Percentiles rank a stretch among this genome's conserved stretches.
These are phyloP conservation scores for Trisateles emortualis DNA, from an alignment of 2,888 invertebrate genomes.

Conservation along the genomic window DNA sequence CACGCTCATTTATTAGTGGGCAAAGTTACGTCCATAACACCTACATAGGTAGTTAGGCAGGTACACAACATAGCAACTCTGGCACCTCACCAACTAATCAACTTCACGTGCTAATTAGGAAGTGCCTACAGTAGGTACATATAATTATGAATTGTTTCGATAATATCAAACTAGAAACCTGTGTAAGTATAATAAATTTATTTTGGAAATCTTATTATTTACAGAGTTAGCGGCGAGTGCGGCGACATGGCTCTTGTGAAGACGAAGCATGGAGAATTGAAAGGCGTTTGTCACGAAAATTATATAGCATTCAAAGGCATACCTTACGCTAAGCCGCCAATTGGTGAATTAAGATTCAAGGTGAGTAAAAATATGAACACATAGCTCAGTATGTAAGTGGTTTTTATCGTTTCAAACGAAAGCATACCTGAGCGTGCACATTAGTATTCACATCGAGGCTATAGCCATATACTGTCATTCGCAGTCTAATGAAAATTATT, in stretches of 20 bases:
- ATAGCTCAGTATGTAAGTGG: conserved; percentile 39
- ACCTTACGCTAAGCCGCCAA: conserved; percentile 87
- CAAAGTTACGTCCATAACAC: neutral
- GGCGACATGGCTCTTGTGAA: conserved; percentile 63
- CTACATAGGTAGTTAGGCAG: neutral
- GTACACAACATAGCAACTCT: conserved; percentile 7
- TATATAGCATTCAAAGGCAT: conserved; percentile 85
- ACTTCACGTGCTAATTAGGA: conserved; percentile 17
- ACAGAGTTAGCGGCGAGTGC: conserved; percentile 42
- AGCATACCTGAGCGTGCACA: conserved; percentile 48
- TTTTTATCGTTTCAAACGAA: conserved; percentile 54
- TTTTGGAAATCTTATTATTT: conserved; percentile 23
- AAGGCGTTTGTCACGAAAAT: conserved; percentile 64
- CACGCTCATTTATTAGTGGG: neutral
- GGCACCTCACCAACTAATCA: conserved; percentile 39
- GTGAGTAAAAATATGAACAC: conserved; percentile 68
- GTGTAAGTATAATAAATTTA: neutral
- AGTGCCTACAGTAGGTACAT: neutral
- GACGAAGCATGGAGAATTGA: conserved; percentile 69
- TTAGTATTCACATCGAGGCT: conserved; percentile 52
- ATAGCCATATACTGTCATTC: conserved; percentile 17
- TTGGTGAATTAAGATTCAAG: conserved; percentile 87
- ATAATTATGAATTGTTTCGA: conserved; percentile 12
- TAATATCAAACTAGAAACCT: neutral
- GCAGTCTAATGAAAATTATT: conserved; percentile 17